phyloP scores from a whole-genome alignment of 2,113 vertebrate genomes.

The Coptodon rendalli region DNA sequence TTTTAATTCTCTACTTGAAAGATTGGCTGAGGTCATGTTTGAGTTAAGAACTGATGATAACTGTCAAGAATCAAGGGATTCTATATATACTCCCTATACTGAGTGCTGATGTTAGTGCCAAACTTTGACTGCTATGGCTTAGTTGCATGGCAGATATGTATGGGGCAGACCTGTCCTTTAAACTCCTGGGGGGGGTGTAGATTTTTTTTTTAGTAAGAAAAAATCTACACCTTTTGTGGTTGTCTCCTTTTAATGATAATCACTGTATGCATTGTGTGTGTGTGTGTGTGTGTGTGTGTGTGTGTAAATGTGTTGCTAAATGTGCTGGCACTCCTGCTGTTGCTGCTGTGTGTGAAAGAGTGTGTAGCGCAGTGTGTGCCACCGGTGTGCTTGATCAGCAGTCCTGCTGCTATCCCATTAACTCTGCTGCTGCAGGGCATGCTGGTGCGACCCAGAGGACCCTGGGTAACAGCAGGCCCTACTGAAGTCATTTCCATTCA shows the following conservation, averaged over 20 bases:
- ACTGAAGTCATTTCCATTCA: constrained; percentile 54
- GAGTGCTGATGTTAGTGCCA: not conserved
- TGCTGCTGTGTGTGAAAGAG: not conserved
- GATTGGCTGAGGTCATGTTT: not conserved
- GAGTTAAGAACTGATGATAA: not conserved
- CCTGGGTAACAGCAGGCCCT: constrained; percentile 47
- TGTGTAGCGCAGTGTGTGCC: constrained; percentile 10
- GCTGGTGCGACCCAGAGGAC: constrained; percentile 48
- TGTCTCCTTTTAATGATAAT: constrained; percentile 3
- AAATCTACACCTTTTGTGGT: not conserved
- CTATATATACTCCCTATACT: not conserved
- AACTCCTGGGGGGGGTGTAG: not conserved
- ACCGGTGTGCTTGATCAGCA: constrained; percentile 59
- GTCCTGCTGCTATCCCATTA: constrained; percentile 59
- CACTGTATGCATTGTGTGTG: not conserved
- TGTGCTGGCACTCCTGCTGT: not conserved
- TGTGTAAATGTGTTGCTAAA: not conserved
- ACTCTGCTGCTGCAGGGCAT: constrained; percentile 47
- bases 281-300: not conserved
- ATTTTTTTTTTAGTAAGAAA: not conserved
- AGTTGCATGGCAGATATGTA: not conserved
- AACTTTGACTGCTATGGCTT: not conserved
- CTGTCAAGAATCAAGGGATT: not conserved
- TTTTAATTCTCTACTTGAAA: not conserved
- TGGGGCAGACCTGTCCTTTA: not conserved